Conservation (phyloP, 2,797 vertebrate species). For the Hemibagrus guttatus region DNA sequence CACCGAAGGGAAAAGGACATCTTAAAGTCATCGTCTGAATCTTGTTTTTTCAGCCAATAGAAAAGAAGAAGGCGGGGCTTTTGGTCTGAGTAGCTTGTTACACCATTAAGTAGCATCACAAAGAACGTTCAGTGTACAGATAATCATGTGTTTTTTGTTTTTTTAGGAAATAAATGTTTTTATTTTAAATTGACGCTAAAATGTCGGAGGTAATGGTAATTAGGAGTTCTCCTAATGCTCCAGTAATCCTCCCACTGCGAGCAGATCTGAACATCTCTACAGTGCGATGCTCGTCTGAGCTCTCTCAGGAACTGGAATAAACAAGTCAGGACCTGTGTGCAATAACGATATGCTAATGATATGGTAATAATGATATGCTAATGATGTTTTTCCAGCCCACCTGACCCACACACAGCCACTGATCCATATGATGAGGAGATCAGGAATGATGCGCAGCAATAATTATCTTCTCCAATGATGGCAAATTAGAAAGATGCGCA, state of each 20-base stretch:
- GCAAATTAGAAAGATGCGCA: conserved; percentile 42
- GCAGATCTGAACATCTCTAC: background rate
- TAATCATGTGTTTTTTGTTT: background rate
- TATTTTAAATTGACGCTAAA: background rate
- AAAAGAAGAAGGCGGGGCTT: background rate
- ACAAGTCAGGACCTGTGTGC: conserved; percentile 28
- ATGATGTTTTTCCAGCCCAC: conserved; percentile 49
- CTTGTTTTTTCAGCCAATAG: background rate
- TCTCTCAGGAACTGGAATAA: conserved; percentile 40
- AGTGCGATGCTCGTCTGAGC: background rate
- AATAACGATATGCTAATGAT: conserved; percentile 49
- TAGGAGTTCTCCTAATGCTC: background rate
- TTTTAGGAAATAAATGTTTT: background rate
- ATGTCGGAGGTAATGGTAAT: background rate
- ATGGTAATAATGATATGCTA: conserved; percentile 45
- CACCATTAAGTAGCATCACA: background rate
- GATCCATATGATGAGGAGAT: conserved; percentile 50
- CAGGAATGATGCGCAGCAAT: conserved; percentile 43
- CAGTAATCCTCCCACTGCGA: background rate
- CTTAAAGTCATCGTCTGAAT: background rate
- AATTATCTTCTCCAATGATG: conserved; percentile 49
- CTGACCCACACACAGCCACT: conserved; percentile 46
- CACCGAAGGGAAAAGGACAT: background rate
- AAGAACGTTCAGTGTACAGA: background rate
- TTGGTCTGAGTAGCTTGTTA: background rate